phyloP scores from a whole-genome alignment of 1,140 invertebrate genomes.

The Lepidotrigona ventralis region DNA sequence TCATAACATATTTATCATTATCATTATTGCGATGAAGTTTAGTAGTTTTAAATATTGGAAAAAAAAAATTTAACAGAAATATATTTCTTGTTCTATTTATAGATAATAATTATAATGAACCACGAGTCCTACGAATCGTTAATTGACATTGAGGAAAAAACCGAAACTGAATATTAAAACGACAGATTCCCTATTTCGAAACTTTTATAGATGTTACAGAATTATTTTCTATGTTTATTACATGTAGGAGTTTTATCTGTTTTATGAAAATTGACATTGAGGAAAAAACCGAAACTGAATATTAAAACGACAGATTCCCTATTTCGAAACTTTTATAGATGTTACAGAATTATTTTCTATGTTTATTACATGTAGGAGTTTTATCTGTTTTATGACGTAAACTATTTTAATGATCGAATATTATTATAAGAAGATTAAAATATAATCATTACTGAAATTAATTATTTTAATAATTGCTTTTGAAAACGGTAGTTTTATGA shows the following conservation, averaged over 20 bases:
- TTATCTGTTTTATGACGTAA: background rate
- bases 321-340: no score
- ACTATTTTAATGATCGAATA: background rate
- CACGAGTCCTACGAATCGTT: background rate
- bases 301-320: background rate
- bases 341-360: background rate
- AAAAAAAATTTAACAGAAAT: no score
- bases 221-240: background rate
- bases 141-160: background rate
- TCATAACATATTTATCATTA: conserved; percentile 2
- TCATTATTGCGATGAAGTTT: background rate
- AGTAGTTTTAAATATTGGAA: background rate
- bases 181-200: background rate
- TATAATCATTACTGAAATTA: background rate
- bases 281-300: background rate
- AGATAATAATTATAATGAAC: background rate
- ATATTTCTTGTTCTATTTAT: background rate
- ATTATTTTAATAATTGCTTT: background rate
- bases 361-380: background rate
- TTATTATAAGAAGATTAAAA: background rate
- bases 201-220: background rate
- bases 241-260: background rate
- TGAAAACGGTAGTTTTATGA: no score
- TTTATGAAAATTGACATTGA: no score
- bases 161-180: background rate